phyloP scores from a whole-genome alignment of 2,888 invertebrate species.

The Drosophila sordidula region DNA sequence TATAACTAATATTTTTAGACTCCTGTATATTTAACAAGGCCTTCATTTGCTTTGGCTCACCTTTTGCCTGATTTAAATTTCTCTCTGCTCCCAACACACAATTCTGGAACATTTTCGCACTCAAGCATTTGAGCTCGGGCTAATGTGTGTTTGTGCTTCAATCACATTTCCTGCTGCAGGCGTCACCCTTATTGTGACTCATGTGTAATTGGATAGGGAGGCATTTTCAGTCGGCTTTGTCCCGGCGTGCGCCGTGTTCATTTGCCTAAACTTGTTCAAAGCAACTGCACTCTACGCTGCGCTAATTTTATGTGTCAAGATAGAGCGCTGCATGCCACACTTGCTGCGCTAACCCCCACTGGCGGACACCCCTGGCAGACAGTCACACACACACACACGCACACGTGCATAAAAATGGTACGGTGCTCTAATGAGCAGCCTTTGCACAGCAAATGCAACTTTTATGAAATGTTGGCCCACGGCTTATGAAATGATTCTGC shows the following conservation, averaged over 20 bases:
- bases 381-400: constrained; percentile 2
- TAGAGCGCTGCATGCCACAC: constrained; percentile 6
- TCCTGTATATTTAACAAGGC: not conserved
- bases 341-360: not conserved
- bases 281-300: constrained; percentile 35
- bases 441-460: constrained; percentile 48
- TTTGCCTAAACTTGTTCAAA: constrained; percentile 51
- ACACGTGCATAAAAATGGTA: constrained; percentile 43
- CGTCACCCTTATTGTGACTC: constrained; percentile 23
- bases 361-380: constrained; percentile 4
- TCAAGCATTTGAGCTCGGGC: not conserved
- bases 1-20: not conserved
- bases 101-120: not conserved
- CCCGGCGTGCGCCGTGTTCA: constrained; percentile 23
- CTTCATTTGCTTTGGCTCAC: not conserved
- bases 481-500: constrained; percentile 34
- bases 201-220: constrained; percentile 46
- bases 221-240: constrained; percentile 43
- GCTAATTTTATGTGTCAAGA: constrained; percentile 63
- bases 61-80: not conserved
- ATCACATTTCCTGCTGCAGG: not conserved
- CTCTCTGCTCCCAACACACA: not conserved
- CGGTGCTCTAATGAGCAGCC: constrained; percentile 64
- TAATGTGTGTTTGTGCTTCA: not conserved
- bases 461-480: constrained; percentile 43